Evolutionary conservation across 64 coral and sea anemone genomes (phyloP).

Genomic region (Pocillopora verrucosa): DNA sequence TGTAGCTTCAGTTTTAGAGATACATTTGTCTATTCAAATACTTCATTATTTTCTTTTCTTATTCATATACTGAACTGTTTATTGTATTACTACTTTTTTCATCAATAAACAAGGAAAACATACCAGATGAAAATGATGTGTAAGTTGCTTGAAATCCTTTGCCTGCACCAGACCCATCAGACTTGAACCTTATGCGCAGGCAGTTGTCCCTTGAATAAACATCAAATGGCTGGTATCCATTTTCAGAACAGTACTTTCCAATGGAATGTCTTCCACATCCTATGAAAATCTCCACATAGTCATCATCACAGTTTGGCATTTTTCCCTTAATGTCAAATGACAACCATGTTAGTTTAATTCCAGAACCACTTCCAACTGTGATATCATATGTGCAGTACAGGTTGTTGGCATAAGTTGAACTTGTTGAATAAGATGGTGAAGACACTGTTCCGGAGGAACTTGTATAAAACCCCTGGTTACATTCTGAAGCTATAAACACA

Average conservation of each 20-base stretch:
- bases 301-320: conserved; percentile 68
- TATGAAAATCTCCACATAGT: conserved; percentile 77
- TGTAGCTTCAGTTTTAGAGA: too few relatives aligned
- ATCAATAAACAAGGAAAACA: too few relatives aligned
- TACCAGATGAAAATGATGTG: not conserved
- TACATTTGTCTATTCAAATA: too few relatives aligned
- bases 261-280: conserved; percentile 56
- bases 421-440: not conserved
- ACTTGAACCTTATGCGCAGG: conserved; percentile 62
- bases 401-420: conserved; percentile 43
- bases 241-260: conserved; percentile 67
- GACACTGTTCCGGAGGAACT: conserved; percentile 4
- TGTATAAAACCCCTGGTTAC: not conserved
- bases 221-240: conserved; percentile 45
- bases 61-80: too few relatives aligned
- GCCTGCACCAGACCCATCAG: conserved; percentile 39
- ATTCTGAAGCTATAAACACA: not conserved
- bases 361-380: not conserved
- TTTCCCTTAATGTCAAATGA: conserved; percentile 72
- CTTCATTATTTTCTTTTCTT: too few relatives aligned
- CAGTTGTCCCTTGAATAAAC: conserved; percentile 61
- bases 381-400: conserved; percentile 67
- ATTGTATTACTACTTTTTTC: too few relatives aligned
- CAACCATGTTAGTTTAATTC: conserved; percentile 44
- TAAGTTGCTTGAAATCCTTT: conserved; percentile 47